Evolutionary conservation across 2,888 invertebrate genomes (phyloP), one percentile per base, ranked within the genome.

Genomic region (Tipula confusa): DNA sequence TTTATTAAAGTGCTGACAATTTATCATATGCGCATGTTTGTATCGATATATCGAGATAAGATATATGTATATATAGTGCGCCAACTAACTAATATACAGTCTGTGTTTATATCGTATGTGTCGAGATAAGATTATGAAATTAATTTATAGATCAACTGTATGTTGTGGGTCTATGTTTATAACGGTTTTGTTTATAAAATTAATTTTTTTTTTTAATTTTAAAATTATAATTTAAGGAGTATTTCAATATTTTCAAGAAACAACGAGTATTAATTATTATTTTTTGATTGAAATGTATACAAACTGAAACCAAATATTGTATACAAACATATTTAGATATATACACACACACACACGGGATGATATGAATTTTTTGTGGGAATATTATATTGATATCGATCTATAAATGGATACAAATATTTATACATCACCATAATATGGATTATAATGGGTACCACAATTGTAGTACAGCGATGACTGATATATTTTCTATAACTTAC

Each of bases 1-100:
- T 64, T 64, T 64, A 64, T 64, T 64, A 64, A 64, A 64, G 64
- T 64, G 64, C 64, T 64, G 64, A 64, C 64, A 64, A 64, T 64
- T 64, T 64, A 64, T 64, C 64, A 64, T 64, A 64, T 64, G 4
- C n/a, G n/a, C 11, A 24, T n/a, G n/a, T 43, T n/a, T 43, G 9
- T 43, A 13, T 38, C 1, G 1, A 36, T 36, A 36, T 7, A 43
- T 18, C 18, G 11, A 64, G 64, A 64, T 64, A 64, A 64, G 64
- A 18, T 64, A 64, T 64, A 64, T 24, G 11, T 64, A 18, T 64
- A 64, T 64, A 64, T 64, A 64, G 64, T 64, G 64, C 64, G 64
- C 64, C 64, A 64, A 64, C 64, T 24, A 64, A 64, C 64, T 24
- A 64, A 24, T 64, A 64, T 64, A 64, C 64, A 64, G 64, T 64